phyloP scores from a whole-genome alignment of 2,113 vertebrate genomes.

The Pavo muticus region DNA sequence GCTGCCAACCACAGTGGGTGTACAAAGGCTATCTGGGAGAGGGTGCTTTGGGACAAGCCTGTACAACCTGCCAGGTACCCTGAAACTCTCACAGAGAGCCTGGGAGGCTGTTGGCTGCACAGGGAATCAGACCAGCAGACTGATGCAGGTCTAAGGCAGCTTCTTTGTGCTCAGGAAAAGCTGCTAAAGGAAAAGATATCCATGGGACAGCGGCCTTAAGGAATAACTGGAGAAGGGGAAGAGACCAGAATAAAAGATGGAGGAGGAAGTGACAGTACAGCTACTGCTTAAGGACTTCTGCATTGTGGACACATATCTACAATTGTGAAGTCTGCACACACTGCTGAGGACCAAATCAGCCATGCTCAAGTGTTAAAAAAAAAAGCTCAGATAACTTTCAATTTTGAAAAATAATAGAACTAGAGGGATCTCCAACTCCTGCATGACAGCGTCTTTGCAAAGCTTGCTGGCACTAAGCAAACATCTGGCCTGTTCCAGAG shows the following conservation, averaged over 20 bases:
- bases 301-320: background rate
- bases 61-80: conserved; percentile 13
- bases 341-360: background rate
- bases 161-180: background rate
- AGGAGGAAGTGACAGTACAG: background rate
- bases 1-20: background rate
- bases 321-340: background rate
- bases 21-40: background rate
- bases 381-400: background rate
- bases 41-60: background rate
- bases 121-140: background rate
- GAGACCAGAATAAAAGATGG: background rate
- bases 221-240: conserved; percentile 48
- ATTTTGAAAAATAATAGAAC: background rate
- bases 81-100: background rate
- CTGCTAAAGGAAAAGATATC: background rate
- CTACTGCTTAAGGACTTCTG: background rate
- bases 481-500: background rate
- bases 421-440: background rate
- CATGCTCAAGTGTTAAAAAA: background rate
- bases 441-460: background rate
- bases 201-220: background rate
- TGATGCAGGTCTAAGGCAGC: background rate
- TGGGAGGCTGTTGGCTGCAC: background rate
- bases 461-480: background rate